Evolutionary conservation across 2,113 vertebrate genomes (phyloP).

Genomic region (Laterallus jamaicensis): DNA sequence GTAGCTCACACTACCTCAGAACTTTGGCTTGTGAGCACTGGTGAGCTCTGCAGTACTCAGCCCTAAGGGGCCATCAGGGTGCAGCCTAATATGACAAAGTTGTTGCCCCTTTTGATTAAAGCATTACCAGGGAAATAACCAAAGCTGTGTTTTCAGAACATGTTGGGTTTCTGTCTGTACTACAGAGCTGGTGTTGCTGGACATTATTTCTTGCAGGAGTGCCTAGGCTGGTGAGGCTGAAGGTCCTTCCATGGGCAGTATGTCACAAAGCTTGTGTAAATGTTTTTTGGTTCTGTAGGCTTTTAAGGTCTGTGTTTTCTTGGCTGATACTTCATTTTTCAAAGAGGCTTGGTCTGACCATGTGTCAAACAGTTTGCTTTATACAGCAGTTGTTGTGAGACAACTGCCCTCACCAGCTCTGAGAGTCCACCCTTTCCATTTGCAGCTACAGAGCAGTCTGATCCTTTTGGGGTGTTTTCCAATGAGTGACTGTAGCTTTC

Average conservation of each 20-base stretch:
- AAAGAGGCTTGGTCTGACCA: not conserved
- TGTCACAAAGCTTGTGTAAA: not conserved
- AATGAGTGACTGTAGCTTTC: not conserved
- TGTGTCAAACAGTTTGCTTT: not conserved
- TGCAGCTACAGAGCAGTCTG: not conserved
- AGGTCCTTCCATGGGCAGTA: not conserved
- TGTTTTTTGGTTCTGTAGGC: not conserved
- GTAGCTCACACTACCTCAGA: not conserved
- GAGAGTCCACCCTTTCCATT: not conserved
- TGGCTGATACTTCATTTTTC: not conserved
- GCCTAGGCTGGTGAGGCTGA: not conserved
- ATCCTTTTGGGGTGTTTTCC: not conserved
- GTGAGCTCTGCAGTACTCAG: not conserved
- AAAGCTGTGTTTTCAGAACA: not conserved
- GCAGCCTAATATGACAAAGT: not conserved
- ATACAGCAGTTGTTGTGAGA: not conserved
- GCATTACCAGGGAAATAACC: not conserved
- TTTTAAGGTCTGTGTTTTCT: not conserved
- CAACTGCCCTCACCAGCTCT: not conserved
- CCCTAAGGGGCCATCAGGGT: not conserved
- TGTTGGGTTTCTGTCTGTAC: not conserved
- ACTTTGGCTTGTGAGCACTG: not conserved
- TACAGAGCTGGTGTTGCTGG: not conserved
- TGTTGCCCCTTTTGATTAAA: not conserved
- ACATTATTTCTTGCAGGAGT: not conserved